Base-by-base conservation (phyloP, 2,888 invertebrate species). In the Hipparchia semele region DNA sequence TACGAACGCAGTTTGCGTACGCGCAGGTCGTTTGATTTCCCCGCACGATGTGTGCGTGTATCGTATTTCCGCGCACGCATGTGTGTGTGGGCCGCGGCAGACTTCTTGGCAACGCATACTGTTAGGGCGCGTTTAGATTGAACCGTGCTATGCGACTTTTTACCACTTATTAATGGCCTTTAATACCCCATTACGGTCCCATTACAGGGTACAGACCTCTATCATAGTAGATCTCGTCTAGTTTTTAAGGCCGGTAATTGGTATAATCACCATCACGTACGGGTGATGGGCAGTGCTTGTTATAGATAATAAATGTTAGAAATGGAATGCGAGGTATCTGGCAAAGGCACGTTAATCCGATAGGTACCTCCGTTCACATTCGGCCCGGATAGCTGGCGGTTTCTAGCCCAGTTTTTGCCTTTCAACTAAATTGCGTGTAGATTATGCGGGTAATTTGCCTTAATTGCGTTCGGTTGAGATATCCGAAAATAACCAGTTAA, bases 51-150 rank as follows among this genome's bases (percentile, higher is more conserved):
- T 81, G 84, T 79, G 80, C 73, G 79, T 84, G 83, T 84, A 85
- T 89, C 87, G 82, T 83, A 87, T 88, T 87, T 84, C 86, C 76
- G 74, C 73, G 79, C 72, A 39, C 58, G 78, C 73, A 78, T 79
- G 86, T 83, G 87, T 82, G 86, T 79, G 82, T 79, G 79, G 72
- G 81, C 80, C 83, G 83, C 81, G 84, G 85, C 83, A 90, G 90
- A 90, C 90, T 86, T 83, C 84, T 81, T 87, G 90, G 90, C 90
- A 87, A 86, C 89, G 82, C 82, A 82, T 80, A 72, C 77, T 73
- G 72, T 78, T 78, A 79, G 76, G 80, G 75, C 75, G 71, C 72
- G 76, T 78, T 76, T 78, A 80, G 74, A 80, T 72, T 73, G 77
- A 75, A 75, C 60, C 70, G 70, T 75, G 76, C 75, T 72, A 68